These are phyloP conservation scores for Gavialis gangeticus DNA, from an alignment of 2,113 vertebrate genomes.

Conservation along the genomic window DNA sequence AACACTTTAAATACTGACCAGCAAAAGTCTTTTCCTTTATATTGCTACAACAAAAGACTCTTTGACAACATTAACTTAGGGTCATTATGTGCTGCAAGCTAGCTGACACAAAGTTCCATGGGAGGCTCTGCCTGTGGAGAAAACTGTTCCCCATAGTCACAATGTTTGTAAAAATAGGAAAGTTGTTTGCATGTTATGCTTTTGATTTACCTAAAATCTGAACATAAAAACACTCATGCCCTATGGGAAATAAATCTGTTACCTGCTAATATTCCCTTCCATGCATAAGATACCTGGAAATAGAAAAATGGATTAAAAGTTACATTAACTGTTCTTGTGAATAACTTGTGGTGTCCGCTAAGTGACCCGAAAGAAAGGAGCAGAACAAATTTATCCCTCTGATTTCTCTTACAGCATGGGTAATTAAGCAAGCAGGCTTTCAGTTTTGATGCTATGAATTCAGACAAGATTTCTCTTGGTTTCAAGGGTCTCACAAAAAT, in stretches of 20 bases:
- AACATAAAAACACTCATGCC: slow-evolving; percentile 2
- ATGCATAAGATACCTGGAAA: background rate
- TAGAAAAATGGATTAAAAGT: background rate
- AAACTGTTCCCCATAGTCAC: background rate
- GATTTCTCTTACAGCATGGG: background rate
- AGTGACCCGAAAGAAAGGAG: background rate
- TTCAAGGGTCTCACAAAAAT: background rate
- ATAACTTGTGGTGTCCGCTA: background rate
- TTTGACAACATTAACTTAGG: background rate
- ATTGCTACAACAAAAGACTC: background rate
- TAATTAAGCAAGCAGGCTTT: background rate
- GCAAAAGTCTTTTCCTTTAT: background rate
- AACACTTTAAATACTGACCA: background rate
- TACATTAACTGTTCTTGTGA: background rate
- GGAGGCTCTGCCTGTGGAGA: background rate
- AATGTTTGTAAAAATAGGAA: background rate
- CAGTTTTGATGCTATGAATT: background rate
- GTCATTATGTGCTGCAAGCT: background rate
- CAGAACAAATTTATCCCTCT: background rate
- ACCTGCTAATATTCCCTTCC: background rate
- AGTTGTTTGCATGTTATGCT: background rate
- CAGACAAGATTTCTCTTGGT: background rate
- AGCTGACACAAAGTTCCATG: background rate
- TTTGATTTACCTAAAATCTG: background rate
- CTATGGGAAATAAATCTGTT: background rate